Evolutionary conservation across 2,113 vertebrate genomes (phyloP).

Genomic region (Myiozetetes cayanensis): DNA sequence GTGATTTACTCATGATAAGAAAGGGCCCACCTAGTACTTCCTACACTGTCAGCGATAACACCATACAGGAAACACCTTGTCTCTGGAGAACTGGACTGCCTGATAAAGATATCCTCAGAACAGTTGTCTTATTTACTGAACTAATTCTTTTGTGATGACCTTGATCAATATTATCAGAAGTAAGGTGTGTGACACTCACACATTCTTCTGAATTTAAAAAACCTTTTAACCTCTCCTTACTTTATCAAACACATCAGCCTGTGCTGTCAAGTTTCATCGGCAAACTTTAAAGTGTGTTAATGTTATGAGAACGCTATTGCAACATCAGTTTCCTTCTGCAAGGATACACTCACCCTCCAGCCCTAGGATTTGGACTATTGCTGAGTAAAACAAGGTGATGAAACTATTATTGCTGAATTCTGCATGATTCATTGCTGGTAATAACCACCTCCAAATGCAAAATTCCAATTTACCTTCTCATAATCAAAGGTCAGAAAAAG

Average conservation of each 20-base stretch:
- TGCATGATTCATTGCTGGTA: constrained; percentile 18
- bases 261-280: background rate
- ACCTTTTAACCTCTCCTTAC: background rate
- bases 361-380: background rate
- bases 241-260: background rate
- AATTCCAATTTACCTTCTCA: constrained; percentile 27
- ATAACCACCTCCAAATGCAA: constrained; percentile 39
- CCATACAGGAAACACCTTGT: background rate
- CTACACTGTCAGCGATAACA: background rate
- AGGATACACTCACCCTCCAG: background rate
- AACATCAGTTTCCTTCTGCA: background rate
- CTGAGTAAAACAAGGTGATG: constrained; percentile 20
- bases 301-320: background rate
- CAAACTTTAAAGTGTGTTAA: background rate
- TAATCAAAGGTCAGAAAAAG: constrained; percentile 53
- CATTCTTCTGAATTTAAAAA: constrained; percentile 14
- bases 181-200: background rate
- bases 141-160: constrained; percentile 17
- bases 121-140: constrained; percentile 18
- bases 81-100: background rate
- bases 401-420: constrained; percentile 41
- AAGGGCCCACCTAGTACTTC: background rate
- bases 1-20: background rate
- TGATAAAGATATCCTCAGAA: constrained; percentile 12
- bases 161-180: constrained; percentile 21